Percentiles rank a stretch among this genome's conserved stretches.
phyloP scores from a whole-genome alignment of 2,113 vertebrate species.

The Zosterops japonicus region DNA sequence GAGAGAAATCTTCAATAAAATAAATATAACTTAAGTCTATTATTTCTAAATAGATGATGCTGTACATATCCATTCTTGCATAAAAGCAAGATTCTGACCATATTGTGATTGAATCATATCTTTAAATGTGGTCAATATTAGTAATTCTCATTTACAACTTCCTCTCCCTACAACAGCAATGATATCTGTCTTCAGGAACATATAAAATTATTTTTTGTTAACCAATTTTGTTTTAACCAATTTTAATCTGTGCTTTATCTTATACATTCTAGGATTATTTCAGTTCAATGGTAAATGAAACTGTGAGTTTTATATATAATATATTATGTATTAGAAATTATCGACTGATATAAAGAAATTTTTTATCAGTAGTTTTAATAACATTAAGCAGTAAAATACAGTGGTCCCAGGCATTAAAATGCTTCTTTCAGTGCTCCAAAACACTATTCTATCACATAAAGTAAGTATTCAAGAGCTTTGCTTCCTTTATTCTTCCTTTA shows the following conservation, averaged over 20 bases:
- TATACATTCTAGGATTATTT: not conserved
- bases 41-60: not conserved
- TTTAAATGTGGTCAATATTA: not conserved
- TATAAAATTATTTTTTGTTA: not conserved
- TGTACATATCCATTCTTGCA: not conserved
- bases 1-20: not conserved
- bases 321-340: not conserved
- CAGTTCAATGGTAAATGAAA: not conserved
- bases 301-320: not conserved
- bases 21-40: not conserved
- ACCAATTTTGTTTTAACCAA: not conserved
- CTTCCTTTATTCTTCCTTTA: not conserved
- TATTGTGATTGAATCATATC: not conserved
- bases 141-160: not conserved
- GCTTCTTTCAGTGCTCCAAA: not conserved
- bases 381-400: not conserved
- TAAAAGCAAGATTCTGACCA: not conserved
- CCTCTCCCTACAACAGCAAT: not conserved
- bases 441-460: not conserved
- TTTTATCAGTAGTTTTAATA: constrained; percentile 3
- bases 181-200: not conserved
- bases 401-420: not conserved
- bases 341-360: not conserved
- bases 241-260: not conserved
- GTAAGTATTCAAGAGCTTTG: not conserved